These are phyloP conservation scores for Ptilorrhoa leucosticta DNA, from an alignment of 2,113 vertebrate species.

Conservation along the genomic window DNA sequence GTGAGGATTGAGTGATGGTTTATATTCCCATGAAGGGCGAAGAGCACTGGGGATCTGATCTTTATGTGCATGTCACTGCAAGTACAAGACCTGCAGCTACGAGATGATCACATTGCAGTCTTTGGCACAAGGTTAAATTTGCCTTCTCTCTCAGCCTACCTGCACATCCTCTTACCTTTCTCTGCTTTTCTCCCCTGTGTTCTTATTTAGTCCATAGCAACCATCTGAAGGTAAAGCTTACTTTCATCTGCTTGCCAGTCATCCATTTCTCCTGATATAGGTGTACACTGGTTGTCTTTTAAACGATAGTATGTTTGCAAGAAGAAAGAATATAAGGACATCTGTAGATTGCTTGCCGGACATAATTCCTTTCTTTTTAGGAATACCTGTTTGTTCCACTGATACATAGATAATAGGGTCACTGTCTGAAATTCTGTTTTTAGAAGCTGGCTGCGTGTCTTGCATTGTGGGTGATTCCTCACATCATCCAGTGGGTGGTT, in stretches of 20 bases:
- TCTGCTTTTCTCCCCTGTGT: neutral
- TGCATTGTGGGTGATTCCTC: neutral
- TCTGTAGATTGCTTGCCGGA: neutral
- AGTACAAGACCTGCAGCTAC: slow-evolving; percentile 23
- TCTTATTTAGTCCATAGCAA: neutral
- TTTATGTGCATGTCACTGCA: neutral
- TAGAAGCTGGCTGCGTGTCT: neutral
- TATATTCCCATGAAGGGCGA: neutral
- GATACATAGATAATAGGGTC: neutral
- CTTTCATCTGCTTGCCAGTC: neutral
- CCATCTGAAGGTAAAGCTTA: neutral
- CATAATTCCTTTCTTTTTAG: neutral
- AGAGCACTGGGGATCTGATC: neutral
- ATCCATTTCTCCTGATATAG: neutral
- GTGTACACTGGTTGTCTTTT: neutral
- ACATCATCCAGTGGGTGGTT: neutral
- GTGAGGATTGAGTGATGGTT: slow-evolving; percentile 40
- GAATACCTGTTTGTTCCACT: neutral
- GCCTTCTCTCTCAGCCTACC: neutral
- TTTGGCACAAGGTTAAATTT: neutral
- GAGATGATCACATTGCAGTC: neutral
- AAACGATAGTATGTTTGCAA: neutral
- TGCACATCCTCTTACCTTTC: neutral
- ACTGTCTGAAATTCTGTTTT: neutral
- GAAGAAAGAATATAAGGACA: neutral